These are phyloP conservation scores for Dynastes maya DNA, from an alignment of 2,888 invertebrate species.

Conservation along the genomic window DNA sequence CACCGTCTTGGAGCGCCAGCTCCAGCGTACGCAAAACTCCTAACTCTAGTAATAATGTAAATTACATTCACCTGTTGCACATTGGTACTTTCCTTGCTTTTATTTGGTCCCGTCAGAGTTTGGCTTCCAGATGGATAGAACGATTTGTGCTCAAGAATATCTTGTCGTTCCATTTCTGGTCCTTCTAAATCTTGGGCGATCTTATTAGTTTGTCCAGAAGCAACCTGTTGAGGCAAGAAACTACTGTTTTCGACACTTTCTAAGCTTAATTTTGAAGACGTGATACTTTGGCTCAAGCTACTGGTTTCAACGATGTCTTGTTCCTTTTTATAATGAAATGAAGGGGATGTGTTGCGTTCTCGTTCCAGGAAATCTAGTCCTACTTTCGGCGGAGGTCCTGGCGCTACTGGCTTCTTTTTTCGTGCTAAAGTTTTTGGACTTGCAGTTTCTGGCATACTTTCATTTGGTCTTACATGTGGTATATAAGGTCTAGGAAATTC, in stretches of 20 bases:
- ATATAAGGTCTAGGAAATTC: slow-evolving; percentile 72
- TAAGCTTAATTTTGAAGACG: slow-evolving; percentile 36
- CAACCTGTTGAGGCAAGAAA: slow-evolving; percentile 16
- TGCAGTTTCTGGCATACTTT: slow-evolving; percentile 69
- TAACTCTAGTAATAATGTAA: neutral
- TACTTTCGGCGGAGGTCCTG: slow-evolving; percentile 56
- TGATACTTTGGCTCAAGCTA: slow-evolving; percentile 25
- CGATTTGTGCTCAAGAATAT: slow-evolving; percentile 60
- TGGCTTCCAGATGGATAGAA: slow-evolving; percentile 72
- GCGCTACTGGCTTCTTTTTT: slow-evolving; percentile 78
- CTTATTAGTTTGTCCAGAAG: slow-evolving; percentile 32
- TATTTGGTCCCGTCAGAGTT: slow-evolving; percentile 58
- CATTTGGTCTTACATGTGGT: slow-evolving; percentile 53
- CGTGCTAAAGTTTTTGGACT: slow-evolving; percentile 77
- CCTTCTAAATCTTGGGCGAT: slow-evolving; percentile 47
- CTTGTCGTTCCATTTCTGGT: slow-evolving; percentile 36
- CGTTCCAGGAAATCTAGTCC: slow-evolving; percentile 61
- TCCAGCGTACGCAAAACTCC: too few relatives aligned
- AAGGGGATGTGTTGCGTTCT: slow-evolving; percentile 37
- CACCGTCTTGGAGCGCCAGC: too few relatives aligned
- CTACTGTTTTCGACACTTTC: slow-evolving; percentile 34
- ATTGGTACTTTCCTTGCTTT: slow-evolving; percentile 60
- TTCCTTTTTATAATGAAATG: slow-evolving; percentile 32
- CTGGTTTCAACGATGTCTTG: slow-evolving; percentile 23
- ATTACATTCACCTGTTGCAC: slow-evolving; percentile 17